Evolutionary conservation across 2,888 invertebrate genomes (phyloP).

Genomic region (Syrista parreyssii): DNA sequence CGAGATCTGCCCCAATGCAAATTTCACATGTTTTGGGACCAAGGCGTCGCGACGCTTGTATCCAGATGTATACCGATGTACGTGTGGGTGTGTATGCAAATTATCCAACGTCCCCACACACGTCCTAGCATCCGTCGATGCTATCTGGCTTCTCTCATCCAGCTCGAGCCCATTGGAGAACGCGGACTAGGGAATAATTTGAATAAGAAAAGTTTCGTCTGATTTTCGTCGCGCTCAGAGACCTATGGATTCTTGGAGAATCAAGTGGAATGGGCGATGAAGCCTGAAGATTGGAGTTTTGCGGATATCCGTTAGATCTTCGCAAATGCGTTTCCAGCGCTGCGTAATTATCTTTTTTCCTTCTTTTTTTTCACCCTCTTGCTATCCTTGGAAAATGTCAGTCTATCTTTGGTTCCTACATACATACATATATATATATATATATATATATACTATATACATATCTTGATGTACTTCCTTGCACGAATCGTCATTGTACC

Average conservation of each 20-base stretch:
- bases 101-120: not conserved
- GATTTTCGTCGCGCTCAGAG: not conserved
- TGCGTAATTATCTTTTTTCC: not conserved
- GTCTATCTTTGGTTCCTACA: not conserved
- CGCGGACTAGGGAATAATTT: constrained; percentile 11
- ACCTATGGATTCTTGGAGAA: not conserved
- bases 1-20: not conserved
- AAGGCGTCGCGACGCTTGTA: not conserved
- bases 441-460: no score
- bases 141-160: constrained; percentile 21
- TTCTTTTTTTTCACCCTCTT: not conserved
- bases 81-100: constrained; percentile 1
- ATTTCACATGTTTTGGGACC: not conserved
- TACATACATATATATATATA: no score
- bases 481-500: not conserved
- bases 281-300: not conserved
- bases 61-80: not conserved
- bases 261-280: not conserved
- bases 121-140: constrained; percentile 13
- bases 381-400: not conserved
- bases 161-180: not conserved
- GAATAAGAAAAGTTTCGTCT: constrained; percentile 21
- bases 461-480: no score
- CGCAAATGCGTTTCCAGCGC: not conserved
- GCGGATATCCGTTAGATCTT: not conserved